phyloP scores from a whole-genome alignment of 2,113 vertebrate species.

The Boulengeromyrus knoepffleri region DNA sequence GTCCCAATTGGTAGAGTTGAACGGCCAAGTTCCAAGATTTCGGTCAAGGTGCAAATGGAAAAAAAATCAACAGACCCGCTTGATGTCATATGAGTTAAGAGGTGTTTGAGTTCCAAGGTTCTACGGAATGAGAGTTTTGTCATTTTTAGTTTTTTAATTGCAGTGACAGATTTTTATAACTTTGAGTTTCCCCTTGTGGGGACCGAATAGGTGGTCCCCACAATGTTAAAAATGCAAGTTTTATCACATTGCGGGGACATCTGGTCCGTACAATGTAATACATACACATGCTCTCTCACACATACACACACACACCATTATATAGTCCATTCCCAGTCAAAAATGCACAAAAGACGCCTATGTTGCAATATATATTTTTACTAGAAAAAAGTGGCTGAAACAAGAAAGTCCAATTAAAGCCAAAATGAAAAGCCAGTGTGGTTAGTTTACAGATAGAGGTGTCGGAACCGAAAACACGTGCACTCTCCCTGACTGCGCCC shows the following conservation, averaged over 20 bases:
- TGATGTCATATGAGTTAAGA: too few species aligned
- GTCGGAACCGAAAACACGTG: background rate
- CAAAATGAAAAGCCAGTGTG: slow-evolving; percentile 18
- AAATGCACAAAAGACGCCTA: slow-evolving; percentile 41
- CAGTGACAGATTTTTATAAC: background rate
- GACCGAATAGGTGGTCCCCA: background rate
- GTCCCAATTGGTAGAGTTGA: too few species aligned
- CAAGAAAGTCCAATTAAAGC: slow-evolving; percentile 40
- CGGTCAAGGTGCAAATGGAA: too few species aligned
- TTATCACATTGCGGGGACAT: background rate
- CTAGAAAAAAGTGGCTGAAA: slow-evolving; percentile 52
- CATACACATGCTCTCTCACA: background rate
- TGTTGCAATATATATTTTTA: slow-evolving; percentile 54
- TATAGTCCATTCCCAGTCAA: background rate
- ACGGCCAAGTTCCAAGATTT: too few species aligned
- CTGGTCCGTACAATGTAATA: background rate
- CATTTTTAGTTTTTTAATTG: background rate
- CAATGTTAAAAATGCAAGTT: background rate
- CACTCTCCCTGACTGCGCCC: background rate
- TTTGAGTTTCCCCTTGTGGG: background rate
- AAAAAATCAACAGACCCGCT: too few species aligned
- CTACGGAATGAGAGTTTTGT: too few species aligned
- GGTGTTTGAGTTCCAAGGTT: too few species aligned
- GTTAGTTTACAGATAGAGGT: slow-evolving; percentile 26
- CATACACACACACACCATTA: background rate